These are phyloP conservation scores for Atethmia centrago DNA, from an alignment of 2,888 invertebrate species.

Conservation along the genomic window DNA sequence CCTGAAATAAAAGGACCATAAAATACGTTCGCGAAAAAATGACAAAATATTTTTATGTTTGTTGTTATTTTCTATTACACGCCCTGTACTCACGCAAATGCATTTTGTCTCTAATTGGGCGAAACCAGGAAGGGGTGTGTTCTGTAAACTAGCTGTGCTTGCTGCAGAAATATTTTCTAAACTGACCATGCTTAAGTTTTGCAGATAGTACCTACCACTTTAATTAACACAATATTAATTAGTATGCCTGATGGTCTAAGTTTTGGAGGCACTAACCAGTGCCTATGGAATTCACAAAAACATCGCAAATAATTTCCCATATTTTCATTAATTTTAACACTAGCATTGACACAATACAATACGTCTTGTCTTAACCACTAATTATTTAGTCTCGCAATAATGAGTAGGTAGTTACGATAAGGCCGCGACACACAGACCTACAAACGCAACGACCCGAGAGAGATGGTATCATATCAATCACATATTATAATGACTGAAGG, in stretches of 20 bases:
- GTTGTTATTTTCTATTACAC: too few relatives aligned
- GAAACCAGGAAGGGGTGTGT: too few relatives aligned
- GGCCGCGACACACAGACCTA: slow-evolving; percentile 35
- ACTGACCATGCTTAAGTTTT: too few relatives aligned
- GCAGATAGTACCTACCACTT: too few relatives aligned
- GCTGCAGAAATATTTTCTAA: too few relatives aligned
- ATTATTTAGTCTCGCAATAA: slow-evolving; percentile 40
- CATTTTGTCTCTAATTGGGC: too few relatives aligned
- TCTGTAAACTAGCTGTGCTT: too few relatives aligned
- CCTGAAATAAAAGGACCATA: too few relatives aligned
- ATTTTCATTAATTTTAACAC: slow-evolving; percentile 6
- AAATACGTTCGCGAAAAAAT: too few relatives aligned
- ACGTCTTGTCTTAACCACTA: slow-evolving; percentile 22
- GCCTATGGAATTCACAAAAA: background rate
- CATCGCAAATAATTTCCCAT: slow-evolving; percentile 8
- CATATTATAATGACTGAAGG: background rate
- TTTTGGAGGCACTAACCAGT: background rate
- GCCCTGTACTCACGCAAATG: too few relatives aligned
- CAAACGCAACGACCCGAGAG: slow-evolving; percentile 30
- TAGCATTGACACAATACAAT: slow-evolving; percentile 16
- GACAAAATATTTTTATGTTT: too few relatives aligned
- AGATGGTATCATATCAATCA: slow-evolving; percentile 43
- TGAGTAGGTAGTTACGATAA: slow-evolving; percentile 22
- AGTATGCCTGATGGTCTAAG: background rate
- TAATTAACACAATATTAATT: background rate